Evolutionary conservation across 2,888 invertebrate species (phyloP).

Genomic region (Slavum lentiscoides): DNA sequence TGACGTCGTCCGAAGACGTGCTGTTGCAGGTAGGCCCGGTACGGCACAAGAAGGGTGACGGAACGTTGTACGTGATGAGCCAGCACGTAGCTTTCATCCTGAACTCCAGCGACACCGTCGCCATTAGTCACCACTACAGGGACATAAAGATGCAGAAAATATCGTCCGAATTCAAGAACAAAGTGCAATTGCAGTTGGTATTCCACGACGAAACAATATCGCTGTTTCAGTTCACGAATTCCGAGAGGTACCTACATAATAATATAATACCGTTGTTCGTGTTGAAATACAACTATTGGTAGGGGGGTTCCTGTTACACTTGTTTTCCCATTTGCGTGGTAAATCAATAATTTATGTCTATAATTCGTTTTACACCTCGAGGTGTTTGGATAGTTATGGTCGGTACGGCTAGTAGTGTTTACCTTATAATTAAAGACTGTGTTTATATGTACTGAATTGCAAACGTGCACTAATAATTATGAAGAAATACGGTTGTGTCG

Average conservation of each 20-base stretch:
- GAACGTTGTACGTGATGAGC: constrained; percentile 93
- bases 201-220: constrained; percentile 91
- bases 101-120: constrained; percentile 87
- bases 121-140: constrained; percentile 89
- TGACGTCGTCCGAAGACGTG: constrained; percentile 88
- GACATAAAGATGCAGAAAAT: constrained; percentile 99
- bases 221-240: constrained; percentile 96
- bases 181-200: constrained; percentile 96
- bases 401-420: too few relatives aligned
- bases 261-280: too few relatives aligned
- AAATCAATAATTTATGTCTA: too few relatives aligned
- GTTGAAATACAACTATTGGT: too few relatives aligned
- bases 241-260: constrained; percentile 60
- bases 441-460: too few relatives aligned
- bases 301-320: too few relatives aligned
- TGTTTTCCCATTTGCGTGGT: too few relatives aligned
- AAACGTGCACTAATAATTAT: too few relatives aligned
- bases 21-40: constrained; percentile 89
- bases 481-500: too few relatives aligned
- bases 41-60: constrained; percentile 94
- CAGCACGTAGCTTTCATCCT: constrained; percentile 96
- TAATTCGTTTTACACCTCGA: too few relatives aligned
- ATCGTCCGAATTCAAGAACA: constrained; percentile 93
- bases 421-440: too few relatives aligned
- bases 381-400: too few relatives aligned